Conservation (phyloP, 2,888 invertebrate genomes). For the Cryptophagus acutangulus region DNA sequence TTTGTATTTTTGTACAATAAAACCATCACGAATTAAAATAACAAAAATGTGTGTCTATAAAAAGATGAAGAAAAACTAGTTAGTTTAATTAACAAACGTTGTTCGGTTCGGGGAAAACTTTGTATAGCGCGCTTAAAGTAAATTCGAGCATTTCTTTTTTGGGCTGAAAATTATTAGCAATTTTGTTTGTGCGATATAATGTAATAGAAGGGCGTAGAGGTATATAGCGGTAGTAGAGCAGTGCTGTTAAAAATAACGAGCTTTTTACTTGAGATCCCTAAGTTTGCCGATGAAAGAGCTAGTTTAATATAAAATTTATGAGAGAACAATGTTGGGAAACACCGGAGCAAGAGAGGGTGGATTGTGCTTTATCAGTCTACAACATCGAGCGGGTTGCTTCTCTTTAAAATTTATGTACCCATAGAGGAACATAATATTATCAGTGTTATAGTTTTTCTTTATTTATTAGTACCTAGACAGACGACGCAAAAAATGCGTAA, state of each 20-base stretch:
- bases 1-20: constrained; percentile 28
- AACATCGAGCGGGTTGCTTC: constrained; percentile 15
- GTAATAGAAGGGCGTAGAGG: constrained; percentile 27
- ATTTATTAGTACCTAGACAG: background rate
- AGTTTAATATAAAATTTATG: constrained; percentile 28
- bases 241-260: constrained; percentile 37
- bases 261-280: constrained; percentile 29
- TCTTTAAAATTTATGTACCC: constrained; percentile 19
- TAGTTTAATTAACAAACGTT: too few relatives aligned
- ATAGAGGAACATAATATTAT: constrained; percentile 7
- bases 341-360: constrained; percentile 16
- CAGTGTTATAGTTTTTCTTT: background rate
- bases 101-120: too few relatives aligned
- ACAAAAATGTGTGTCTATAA: constrained; percentile 26
- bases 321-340: constrained; percentile 18
- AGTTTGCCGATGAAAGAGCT: constrained; percentile 26
- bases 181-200: constrained; percentile 34
- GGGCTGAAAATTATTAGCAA: constrained; percentile 25
- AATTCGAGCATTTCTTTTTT: too few relatives aligned
- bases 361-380: constrained; percentile 21
- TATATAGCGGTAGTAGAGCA: constrained; percentile 15
- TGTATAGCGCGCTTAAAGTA: too few relatives aligned
- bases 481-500: too few relatives aligned
- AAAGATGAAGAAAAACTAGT: too few relatives aligned
- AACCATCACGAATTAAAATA: constrained; percentile 24